Evolutionary conservation across 2,888 invertebrate genomes (phyloP).

Genomic region (Caenorhabditis sp.): DNA sequence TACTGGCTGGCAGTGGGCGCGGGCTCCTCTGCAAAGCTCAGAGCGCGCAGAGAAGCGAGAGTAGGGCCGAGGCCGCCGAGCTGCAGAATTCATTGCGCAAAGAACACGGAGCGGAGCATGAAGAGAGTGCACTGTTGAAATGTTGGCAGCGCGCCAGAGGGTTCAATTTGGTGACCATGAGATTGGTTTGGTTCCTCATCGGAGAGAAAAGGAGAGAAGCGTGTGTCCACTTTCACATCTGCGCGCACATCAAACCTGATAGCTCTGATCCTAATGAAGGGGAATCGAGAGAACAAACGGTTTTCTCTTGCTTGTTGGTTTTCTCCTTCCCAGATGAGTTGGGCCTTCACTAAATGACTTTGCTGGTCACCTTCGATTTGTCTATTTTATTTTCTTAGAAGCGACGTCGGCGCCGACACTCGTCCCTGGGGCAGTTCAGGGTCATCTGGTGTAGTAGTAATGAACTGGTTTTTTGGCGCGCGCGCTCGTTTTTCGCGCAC

Average conservation of each 20-base stretch:
- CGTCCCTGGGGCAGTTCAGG: constrained; percentile 41
- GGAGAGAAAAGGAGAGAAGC: no score
- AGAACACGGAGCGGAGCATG: constrained; percentile 4
- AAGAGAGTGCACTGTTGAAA: background rate
- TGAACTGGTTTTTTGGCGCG: constrained; percentile 49
- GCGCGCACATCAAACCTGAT: constrained; percentile 25
- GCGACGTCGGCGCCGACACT: constrained; percentile 14
- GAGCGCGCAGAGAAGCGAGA: constrained; percentile 41
- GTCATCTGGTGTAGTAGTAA: constrained; percentile 49
- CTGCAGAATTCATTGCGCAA: constrained; percentile 30
- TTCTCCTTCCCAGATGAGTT: constrained; percentile 2
- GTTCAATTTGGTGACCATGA: constrained; percentile 12
- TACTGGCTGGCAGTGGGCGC: constrained; percentile 17
- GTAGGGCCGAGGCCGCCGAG: constrained; percentile 4
- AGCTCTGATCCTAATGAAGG: constrained; percentile 12
- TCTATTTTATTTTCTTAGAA: constrained; percentile 27
- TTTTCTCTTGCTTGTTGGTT: background rate
- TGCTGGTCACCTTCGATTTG: constrained; percentile 16
- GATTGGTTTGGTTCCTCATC: constrained; percentile 8
- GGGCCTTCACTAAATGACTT: background rate
- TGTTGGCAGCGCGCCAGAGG: constrained; percentile 2
- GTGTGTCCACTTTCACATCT: constrained; percentile 20
- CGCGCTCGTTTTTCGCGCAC: constrained; percentile 46
- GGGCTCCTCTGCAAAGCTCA: constrained; percentile 36
- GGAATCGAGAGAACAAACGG: background rate